Conservation (phyloP, 2,888 invertebrate species). For the Teleogryllus oceanicus region DNA sequence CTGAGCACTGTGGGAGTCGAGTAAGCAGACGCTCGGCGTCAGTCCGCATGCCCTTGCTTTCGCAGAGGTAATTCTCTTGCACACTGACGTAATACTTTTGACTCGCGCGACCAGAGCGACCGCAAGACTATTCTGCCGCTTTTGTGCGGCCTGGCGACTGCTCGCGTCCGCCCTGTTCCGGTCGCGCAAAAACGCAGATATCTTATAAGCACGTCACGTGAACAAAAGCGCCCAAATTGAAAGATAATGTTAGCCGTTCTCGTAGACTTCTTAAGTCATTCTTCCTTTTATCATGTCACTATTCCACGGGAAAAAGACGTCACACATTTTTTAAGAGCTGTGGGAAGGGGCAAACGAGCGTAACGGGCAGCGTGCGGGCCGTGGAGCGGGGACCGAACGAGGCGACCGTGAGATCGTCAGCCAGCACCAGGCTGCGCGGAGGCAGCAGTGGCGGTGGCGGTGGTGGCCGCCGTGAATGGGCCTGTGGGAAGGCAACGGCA, state of each 20-base stretch:
- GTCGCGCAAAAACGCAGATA: neutral
- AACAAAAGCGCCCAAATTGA: conserved; percentile 4
- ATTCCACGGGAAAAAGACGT: neutral
- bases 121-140: neutral
- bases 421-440: neutral
- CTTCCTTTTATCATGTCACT: conserved; percentile 8
- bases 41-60: neutral
- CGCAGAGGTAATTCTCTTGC: neutral
- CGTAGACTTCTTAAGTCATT: conserved; percentile 9
- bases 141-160: neutral
- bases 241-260: neutral
- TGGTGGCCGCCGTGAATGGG: no score
- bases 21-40: no score
- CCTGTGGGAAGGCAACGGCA: neutral
- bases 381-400: neutral
- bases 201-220: neutral
- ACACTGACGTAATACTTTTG: conserved; percentile 5
- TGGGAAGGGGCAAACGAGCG: conserved; percentile 18
- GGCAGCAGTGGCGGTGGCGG: neutral
- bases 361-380: neutral
- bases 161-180: neutral
- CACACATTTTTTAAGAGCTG: conserved; percentile 7
- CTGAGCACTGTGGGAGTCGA: no score
- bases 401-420: neutral
- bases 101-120: neutral